Evolutionary conservation across 2,113 vertebrate species (phyloP).

Genomic region (Scartelaos histophorus): DNA sequence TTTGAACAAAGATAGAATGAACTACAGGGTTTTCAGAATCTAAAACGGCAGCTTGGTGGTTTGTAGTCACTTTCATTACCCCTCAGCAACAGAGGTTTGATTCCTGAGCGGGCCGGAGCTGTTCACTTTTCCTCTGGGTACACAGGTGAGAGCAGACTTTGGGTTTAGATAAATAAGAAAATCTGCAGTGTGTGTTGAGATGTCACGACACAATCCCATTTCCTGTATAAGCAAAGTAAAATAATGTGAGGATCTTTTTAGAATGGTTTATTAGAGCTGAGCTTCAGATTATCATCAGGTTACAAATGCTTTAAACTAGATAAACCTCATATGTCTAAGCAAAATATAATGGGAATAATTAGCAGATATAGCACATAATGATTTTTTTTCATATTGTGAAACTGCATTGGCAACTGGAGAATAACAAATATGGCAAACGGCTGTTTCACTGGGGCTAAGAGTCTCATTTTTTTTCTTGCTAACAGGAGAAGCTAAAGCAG

Average conservation of each 20-base stretch:
- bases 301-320: neutral
- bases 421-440: conserved; percentile 12
- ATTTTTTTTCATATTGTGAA: neutral
- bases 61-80: neutral
- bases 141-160: no score
- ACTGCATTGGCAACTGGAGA: conserved; percentile 30
- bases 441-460: neutral
- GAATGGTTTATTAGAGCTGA: no score
- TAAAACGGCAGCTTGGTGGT: neutral
- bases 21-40: neutral
- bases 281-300: no score
- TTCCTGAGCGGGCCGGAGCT: no score
- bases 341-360: neutral
- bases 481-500: conserved; percentile 13
- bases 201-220: no score
- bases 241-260: no score
- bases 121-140: no score
- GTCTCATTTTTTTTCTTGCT: neutral
- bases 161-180: no score
- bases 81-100: neutral
- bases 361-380: neutral
- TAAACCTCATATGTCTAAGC: neutral
- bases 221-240: no score
- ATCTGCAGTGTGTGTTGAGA: no score
- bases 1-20: neutral